A percentile compares a stretch with the other conserved stretches of the same genome.
These are phyloP conservation scores for Ictidomys tridecemlineatus DNA, from an alignment of 2,113 vertebrate species.

Conservation along the genomic window DNA sequence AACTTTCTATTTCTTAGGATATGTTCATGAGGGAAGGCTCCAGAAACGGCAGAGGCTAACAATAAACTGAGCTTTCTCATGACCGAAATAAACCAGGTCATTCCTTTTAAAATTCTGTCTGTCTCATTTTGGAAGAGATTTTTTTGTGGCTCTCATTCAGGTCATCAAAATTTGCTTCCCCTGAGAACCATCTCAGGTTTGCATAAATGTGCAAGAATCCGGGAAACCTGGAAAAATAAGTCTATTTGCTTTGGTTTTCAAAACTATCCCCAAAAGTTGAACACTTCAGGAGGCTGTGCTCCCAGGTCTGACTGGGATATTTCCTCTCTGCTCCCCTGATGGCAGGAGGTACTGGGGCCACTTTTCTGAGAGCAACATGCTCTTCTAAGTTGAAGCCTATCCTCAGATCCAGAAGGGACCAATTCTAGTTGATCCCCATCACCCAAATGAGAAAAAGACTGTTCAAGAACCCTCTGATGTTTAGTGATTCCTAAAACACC, in stretches of 20 bases:
- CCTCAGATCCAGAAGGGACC: background rate
- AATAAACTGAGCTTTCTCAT: background rate
- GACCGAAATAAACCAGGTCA: background rate
- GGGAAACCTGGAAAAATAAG: conserved; percentile 24
- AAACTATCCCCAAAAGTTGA: background rate
- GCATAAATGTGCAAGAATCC: background rate
- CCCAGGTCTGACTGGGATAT: background rate
- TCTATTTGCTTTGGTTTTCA: conserved; percentile 20
- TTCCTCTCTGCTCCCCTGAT: background rate
- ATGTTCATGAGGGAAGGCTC: background rate
- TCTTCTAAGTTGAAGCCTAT: background rate
- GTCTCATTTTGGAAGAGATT: background rate
- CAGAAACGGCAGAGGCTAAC: background rate
- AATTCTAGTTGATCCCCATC: background rate
- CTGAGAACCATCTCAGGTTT: conserved; percentile 33
- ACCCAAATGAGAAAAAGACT: background rate
- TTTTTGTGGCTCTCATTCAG: conserved; percentile 27
- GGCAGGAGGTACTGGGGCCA: background rate
- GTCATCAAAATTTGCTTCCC: background rate
- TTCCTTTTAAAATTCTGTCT: background rate
- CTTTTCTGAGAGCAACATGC: background rate
- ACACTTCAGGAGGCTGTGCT: background rate
- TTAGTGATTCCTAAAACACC: background rate
- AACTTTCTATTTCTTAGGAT: background rate
- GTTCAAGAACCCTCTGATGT: background rate